Evolutionary conservation across 92 coral and sea anemone genomes (phyloP), one percentile per base, ranked within the genome.

Genomic region (Palythoa grandis): DNA sequence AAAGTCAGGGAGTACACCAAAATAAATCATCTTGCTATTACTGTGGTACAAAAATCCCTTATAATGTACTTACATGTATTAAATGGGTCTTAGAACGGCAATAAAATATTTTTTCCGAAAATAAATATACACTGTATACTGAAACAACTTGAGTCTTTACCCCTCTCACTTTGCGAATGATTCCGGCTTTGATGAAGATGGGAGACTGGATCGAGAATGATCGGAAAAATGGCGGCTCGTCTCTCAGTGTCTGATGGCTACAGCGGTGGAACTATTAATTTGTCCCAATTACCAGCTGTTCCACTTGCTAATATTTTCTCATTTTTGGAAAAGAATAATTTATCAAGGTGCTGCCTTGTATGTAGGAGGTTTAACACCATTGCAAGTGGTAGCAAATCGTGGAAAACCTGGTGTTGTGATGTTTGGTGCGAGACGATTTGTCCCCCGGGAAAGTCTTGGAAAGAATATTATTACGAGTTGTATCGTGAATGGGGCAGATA

Each of bases 331-430:
- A 86, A 83, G 40, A 72, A 93, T 74, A 97, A 95, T 89, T 70
- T 95, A 56, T 82, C 92, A 76, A 87, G 88, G 60, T 96, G 99
- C 67, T 88, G 92, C 58, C 71, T 90, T 76, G 97, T 96, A 70
- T 93, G 95, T 72, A 83, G 91, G 29, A 83, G 86, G 12, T 92
- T 96, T 66, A 87, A 91, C 87, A 89, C 91, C 52, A 93, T 94
- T 82, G 96, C 92, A 22, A 89, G 85, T 73, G 74, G 90, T 14
- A 87, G 87, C 13, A 83, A 87, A 39, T 85, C 92, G 20, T 96
- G 99, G 99, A 96, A 95, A 87, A 68, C 82, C 15, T 95, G 96
- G 97, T 96, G 99, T 78, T 76, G 74, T 60, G 90, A 88, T 5
- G 95, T 95, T 52, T 96, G 99, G 99, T 87, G 90, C 56, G 87